A percentile compares a stretch with the other conserved stretches of the same genome.
Evolutionary conservation across 1,140 invertebrate genomes (phyloP).

Genomic region (Drosophila pseudoananassae): DNA sequence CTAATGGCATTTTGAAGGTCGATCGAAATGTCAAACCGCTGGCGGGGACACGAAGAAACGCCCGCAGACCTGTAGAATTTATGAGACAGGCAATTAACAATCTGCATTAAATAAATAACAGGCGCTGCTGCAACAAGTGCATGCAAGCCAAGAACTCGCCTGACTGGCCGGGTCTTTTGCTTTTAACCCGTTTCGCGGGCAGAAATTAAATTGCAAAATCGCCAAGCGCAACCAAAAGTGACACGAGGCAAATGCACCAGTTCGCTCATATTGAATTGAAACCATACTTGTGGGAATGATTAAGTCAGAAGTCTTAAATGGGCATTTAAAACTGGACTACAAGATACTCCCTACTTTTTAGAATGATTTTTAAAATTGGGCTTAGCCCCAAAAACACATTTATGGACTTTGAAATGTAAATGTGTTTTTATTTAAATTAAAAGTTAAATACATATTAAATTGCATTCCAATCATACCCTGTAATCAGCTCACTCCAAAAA

Average conservation of each 20-base stretch:
- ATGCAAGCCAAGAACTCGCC: slow-evolving; percentile 41
- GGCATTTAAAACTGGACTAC: background rate
- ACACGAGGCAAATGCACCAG: slow-evolving; percentile 32
- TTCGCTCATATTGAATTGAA: slow-evolving; percentile 15
- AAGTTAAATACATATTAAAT: slow-evolving; percentile 5
- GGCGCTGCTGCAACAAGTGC: slow-evolving; percentile 40
- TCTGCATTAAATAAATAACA: slow-evolving; percentile 42
- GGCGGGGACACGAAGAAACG: slow-evolving; percentile 32
- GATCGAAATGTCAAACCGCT: slow-evolving; percentile 62
- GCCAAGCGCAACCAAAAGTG: slow-evolving; percentile 24
- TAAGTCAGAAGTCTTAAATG: background rate
- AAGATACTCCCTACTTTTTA: background rate
- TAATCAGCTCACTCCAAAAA: slow-evolving; percentile 3
- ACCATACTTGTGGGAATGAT: background rate
- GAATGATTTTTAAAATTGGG: background rate
- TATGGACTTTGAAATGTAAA: too few species aligned
- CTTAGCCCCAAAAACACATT: background rate
- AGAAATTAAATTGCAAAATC: slow-evolving; percentile 61
- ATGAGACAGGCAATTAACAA: slow-evolving; percentile 74
- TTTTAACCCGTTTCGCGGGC: slow-evolving; percentile 54
- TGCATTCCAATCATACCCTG: background rate
- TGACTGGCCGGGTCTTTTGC: slow-evolving; percentile 15
- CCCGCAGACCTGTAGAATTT: slow-evolving; percentile 51
- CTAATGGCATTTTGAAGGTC: slow-evolving; percentile 69
- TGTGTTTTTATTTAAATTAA: background rate